Conservation (phyloP, 2,113 vertebrate genomes). For the Aviceda subcristata region DNA sequence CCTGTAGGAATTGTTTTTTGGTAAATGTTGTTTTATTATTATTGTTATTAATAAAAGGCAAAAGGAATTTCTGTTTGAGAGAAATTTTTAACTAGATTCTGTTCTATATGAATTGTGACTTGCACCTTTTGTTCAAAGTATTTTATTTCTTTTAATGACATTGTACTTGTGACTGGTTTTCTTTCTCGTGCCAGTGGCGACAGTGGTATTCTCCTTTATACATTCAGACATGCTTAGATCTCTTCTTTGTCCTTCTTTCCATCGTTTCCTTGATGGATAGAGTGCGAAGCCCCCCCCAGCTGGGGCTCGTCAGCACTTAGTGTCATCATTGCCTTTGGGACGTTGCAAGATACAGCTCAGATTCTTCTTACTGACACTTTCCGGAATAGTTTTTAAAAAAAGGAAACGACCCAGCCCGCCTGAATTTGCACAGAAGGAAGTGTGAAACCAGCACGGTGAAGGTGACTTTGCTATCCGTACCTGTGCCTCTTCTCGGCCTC, state of each 20-base stretch:
- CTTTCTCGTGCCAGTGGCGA: slow-evolving; percentile 54
- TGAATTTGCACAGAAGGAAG: slow-evolving; percentile 67
- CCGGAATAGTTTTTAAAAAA: background rate
- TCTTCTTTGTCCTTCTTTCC: background rate
- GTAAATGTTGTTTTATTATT: slow-evolving; percentile 78
- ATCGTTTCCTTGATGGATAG: background rate
- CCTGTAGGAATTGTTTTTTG: slow-evolving; percentile 79
- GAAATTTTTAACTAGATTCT: slow-evolving; percentile 73
- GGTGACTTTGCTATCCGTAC: background rate
- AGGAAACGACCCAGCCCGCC: background rate
- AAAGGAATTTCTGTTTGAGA: slow-evolving; percentile 73
- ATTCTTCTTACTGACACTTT: slow-evolving; percentile 19
- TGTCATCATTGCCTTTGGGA: slow-evolving; percentile 30
- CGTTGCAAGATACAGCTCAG: background rate
- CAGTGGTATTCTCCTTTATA: background rate
- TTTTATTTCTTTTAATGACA: slow-evolving; percentile 61
- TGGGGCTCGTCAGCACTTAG: background rate
- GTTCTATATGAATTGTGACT: slow-evolving; percentile 74
- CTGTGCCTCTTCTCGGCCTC: background rate
- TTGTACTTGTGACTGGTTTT: slow-evolving; percentile 63
- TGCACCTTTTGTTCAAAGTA: slow-evolving; percentile 70
- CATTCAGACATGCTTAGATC: background rate
- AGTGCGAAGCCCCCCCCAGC: background rate
- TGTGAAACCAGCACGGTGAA: slow-evolving; percentile 24
- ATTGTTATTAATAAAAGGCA: slow-evolving; percentile 73